phyloP scores from a whole-genome alignment of 2,888 invertebrate species.

The Actias luna region DNA sequence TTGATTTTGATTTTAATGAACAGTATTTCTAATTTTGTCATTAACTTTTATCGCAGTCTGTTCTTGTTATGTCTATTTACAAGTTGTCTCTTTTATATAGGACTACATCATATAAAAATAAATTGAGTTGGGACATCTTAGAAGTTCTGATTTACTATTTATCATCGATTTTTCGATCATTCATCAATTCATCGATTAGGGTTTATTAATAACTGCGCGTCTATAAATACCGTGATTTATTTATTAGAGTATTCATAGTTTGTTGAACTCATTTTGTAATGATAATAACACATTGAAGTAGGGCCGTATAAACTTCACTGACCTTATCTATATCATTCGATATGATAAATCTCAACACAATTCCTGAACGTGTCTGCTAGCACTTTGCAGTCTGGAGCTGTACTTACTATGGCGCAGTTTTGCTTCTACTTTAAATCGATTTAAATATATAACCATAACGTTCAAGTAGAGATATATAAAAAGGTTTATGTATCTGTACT shows the following conservation, averaged over 20 bases:
- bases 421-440: conserved; percentile 33
- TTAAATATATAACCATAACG: too few species aligned
- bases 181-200: neutral
- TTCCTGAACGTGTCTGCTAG: conserved; percentile 24
- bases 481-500: conserved; percentile 20
- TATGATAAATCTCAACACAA: conserved; percentile 32
- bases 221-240: neutral
- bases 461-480: too few species aligned
- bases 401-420: conserved; percentile 33
- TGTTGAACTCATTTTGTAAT: conserved; percentile 31
- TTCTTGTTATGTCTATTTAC: too few species aligned
- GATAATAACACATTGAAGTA: conserved; percentile 34
- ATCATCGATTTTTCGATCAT: too few species aligned
- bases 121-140: neutral
- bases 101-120: neutral
- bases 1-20: too few species aligned
- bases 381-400: conserved; percentile 22
- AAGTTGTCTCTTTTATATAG: neutral
- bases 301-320: conserved; percentile 12
- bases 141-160: neutral
- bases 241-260: conserved; percentile 24
- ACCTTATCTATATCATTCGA: conserved; percentile 37
- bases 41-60: too few species aligned
- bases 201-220: neutral
- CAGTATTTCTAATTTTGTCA: too few species aligned